phyloP scores from a whole-genome alignment of 2,113 vertebrate genomes.

The Nymphicus hollandicus region DNA sequence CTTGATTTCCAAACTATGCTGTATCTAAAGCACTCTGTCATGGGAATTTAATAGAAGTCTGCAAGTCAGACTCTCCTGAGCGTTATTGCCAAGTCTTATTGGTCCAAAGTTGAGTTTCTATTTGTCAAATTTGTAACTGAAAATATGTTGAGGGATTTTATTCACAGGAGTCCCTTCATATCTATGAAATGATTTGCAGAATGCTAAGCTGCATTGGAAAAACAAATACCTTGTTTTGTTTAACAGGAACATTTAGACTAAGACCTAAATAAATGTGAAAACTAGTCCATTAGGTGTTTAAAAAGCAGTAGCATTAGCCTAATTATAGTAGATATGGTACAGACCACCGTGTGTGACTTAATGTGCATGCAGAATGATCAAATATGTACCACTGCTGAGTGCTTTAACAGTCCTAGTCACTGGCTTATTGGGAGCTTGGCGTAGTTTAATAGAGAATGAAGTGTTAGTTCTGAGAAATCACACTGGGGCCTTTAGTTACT shows the following conservation, averaged over 20 bases:
- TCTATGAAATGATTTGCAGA: neutral
- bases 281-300: neutral
- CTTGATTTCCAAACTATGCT: neutral
- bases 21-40: neutral
- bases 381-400: neutral
- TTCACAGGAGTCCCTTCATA: neutral
- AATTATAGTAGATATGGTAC: neutral
- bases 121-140: neutral
- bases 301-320: neutral
- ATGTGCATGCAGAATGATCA: neutral
- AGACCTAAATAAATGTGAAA: neutral
- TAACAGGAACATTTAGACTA: neutral
- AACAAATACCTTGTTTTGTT: neutral
- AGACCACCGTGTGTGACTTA: neutral
- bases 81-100: neutral
- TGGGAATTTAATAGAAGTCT: neutral
- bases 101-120: neutral
- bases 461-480: conserved; percentile 11
- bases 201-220: neutral
- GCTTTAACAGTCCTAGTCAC: neutral
- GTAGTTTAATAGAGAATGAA: neutral
- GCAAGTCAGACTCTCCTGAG: neutral
- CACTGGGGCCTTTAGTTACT: neutral
- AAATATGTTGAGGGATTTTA: neutral
- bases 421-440: neutral